These are phyloP conservation scores for Harpalus rufipes DNA, from an alignment of 2,888 invertebrate genomes.

Conservation along the genomic window DNA sequence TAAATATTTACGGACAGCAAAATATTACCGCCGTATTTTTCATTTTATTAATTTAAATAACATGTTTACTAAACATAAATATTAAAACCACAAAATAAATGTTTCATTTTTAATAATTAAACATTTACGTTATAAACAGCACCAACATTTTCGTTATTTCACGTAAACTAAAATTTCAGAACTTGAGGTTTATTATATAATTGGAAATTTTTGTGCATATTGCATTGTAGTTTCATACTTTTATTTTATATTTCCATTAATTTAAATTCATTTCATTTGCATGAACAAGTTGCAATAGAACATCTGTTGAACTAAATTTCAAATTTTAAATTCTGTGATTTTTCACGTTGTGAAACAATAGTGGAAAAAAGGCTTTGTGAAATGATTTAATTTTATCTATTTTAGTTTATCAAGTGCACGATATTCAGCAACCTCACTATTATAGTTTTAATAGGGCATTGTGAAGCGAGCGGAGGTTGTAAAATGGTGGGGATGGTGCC, in stretches of 20 bases:
- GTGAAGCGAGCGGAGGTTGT: too few relatives aligned
- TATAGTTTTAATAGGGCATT: too few relatives aligned
- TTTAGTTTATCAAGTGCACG: not conserved
- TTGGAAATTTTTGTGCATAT: too few relatives aligned
- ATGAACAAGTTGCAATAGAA: slow-evolving; percentile 33
- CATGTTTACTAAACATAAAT: not conserved
- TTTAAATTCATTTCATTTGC: slow-evolving; percentile 38
- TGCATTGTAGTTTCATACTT: not conserved
- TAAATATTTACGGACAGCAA: not conserved
- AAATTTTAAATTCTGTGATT: slow-evolving; percentile 36
- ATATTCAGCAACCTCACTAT: too few relatives aligned
- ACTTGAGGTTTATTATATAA: too few relatives aligned
- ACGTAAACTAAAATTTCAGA: not conserved
- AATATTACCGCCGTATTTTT: not conserved
- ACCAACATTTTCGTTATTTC: not conserved
- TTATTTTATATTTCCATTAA: slow-evolving; percentile 2
- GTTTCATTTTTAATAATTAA: not conserved
- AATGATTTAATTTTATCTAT: not conserved
- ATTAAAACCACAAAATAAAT: not conserved
- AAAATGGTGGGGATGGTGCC: too few relatives aligned
- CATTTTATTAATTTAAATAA: not conserved
- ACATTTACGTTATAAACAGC: not conserved
- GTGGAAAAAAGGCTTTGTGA: not conserved
- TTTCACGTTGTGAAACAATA: not conserved
- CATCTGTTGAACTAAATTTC: slow-evolving; percentile 35